Percentiles rank a stretch among this genome's conserved stretches.
Conservation (phyloP, 2,888 invertebrate genomes). For the Bedellia somnulentella region DNA sequence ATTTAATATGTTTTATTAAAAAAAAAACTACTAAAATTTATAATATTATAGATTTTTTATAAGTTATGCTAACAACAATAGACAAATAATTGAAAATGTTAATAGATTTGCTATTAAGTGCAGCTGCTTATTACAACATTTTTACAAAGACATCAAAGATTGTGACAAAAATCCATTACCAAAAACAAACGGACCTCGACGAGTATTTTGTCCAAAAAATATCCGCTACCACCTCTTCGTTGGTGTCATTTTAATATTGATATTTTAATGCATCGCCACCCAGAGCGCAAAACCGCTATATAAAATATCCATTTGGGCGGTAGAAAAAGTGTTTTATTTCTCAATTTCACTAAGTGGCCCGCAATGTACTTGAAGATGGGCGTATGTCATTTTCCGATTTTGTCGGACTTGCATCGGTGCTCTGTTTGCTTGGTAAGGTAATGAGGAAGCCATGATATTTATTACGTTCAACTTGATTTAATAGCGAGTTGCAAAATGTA, state of each 20-base stretch:
- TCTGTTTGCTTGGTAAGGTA: slow-evolving; percentile 53
- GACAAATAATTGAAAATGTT: too few relatives aligned
- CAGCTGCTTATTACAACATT: too few relatives aligned
- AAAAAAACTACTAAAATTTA: too few relatives aligned
- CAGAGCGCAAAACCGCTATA: slow-evolving; percentile 45
- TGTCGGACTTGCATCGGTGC: slow-evolving; percentile 25
- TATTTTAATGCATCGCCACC: slow-evolving; percentile 45
- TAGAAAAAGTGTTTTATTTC: slow-evolving; percentile 42
- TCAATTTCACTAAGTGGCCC: slow-evolving; percentile 52
- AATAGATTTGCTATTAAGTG: too few relatives aligned
- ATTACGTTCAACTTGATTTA: slow-evolving; percentile 31
- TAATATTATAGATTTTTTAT: too few relatives aligned
- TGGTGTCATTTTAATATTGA: slow-evolving; percentile 39
- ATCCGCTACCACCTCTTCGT: slow-evolving; percentile 18
- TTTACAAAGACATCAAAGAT: too few relatives aligned
- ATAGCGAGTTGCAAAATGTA: too few relatives aligned
- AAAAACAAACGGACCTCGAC: too few relatives aligned
- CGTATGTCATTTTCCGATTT: slow-evolving; percentile 54
- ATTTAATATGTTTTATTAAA: too few relatives aligned
- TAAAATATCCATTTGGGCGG: slow-evolving; percentile 56
- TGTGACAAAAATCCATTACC: too few relatives aligned
- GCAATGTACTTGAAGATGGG: slow-evolving; percentile 25
- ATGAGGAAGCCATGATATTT: slow-evolving; percentile 48
- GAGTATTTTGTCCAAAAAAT: too few relatives aligned
- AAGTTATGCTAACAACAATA: too few relatives aligned